Evolutionary conservation across 1,140 invertebrate genomes (phyloP).

Genomic region (Acromyrmex echinatior): DNA sequence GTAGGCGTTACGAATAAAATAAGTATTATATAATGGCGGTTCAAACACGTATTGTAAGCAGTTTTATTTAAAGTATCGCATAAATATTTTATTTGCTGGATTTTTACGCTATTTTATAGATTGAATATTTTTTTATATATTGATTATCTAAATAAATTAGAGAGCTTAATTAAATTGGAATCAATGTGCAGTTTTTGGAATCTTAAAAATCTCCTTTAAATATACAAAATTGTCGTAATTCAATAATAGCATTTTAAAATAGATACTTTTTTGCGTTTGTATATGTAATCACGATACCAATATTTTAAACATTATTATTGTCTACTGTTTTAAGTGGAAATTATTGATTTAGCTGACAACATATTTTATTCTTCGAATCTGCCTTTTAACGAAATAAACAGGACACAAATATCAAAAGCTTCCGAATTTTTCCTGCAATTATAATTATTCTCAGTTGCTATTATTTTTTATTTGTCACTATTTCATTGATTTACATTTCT

Average conservation of each 20-base stretch:
- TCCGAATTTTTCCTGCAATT: neutral
- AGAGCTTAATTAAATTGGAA: neutral
- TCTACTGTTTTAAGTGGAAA: neutral
- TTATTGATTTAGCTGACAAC: neutral
- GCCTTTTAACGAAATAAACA: neutral
- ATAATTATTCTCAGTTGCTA: neutral
- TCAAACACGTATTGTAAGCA: neutral
- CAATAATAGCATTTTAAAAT: neutral
- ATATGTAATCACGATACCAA: neutral
- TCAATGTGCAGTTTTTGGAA: neutral
- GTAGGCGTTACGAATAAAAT: neutral
- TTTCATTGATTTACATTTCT: neutral
- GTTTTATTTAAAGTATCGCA: neutral
- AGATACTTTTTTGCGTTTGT: neutral
- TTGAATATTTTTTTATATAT: neutral
- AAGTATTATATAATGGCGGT: neutral
- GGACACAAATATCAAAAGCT: neutral
- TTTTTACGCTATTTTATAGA: neutral
- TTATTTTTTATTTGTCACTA: neutral
- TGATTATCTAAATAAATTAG: neutral
- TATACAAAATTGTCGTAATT: neutral
- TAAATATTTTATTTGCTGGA: neutral
- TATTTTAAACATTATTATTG: conserved; percentile 9
- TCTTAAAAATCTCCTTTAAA: neutral
- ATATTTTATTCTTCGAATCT: neutral